Evolutionary conservation across 1,140 invertebrate genomes (phyloP).

Genomic region (Helicorthomorpha holstii): DNA sequence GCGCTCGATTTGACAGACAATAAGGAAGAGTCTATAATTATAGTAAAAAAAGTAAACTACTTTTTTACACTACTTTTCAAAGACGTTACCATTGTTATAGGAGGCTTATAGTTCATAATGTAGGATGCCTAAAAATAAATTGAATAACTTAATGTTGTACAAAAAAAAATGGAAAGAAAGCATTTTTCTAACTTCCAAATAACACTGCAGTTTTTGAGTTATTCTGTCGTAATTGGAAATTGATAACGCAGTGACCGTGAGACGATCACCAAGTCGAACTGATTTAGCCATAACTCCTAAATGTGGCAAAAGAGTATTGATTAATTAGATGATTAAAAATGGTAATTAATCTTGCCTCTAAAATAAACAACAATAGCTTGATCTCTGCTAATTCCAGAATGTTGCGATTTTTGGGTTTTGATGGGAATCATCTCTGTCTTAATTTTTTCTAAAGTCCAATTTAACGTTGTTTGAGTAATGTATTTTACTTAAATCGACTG

Average conservation of each 20-base stretch:
- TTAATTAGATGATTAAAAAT: background rate
- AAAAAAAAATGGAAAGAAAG: no score
- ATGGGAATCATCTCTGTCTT: background rate
- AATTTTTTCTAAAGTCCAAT: no score
- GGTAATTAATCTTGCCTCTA: background rate
- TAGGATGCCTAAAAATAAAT: no score
- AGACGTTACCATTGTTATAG: no score
- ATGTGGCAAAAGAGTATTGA: background rate
- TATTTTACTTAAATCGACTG: background rate
- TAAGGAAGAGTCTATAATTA: no score
- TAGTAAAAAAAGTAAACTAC: no score
- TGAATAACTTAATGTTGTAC: no score
- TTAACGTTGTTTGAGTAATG: no score
- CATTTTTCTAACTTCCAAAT: no score
- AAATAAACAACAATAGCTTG: background rate
- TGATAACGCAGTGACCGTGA: background rate
- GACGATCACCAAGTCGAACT: background rate
- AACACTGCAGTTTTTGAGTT: background rate
- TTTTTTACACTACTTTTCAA: no score
- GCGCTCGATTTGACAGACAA: no score
- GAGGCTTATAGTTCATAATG: no score
- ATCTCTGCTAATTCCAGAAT: background rate
- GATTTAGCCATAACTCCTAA: background rate
- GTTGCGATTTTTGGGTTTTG: background rate
- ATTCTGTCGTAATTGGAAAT: background rate